phyloP scores from a whole-genome alignment of 1,140 invertebrate species.

The Andricus grossulariae region DNA sequence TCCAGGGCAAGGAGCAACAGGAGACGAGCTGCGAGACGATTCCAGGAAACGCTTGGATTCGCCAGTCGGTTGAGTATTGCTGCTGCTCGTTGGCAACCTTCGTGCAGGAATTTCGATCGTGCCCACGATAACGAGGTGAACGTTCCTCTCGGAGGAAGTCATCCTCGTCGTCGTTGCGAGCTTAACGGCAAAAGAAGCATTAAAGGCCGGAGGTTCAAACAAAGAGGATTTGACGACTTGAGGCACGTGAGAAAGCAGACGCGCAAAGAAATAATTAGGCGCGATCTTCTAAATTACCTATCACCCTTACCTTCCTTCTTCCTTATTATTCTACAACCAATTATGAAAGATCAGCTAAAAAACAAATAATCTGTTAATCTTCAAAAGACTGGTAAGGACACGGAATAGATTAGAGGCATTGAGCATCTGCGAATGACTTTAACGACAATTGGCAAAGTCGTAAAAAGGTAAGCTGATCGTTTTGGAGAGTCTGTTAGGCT shows the following conservation, averaged over 20 bases:
- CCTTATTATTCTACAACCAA: not conserved
- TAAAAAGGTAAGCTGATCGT: constrained; percentile 8
- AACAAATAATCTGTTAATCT: not conserved
- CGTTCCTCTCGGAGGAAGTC: constrained; percentile 32
- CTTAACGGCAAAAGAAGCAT: constrained; percentile 29
- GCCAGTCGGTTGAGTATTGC: constrained; percentile 3
- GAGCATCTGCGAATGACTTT: constrained; percentile 13
- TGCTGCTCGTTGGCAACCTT: constrained; percentile 30
- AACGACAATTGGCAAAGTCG: constrained; percentile 18
- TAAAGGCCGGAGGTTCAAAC: constrained; percentile 28
- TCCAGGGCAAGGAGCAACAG: constrained; percentile 14
- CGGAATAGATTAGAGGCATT: not conserved
- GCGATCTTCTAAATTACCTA: constrained; percentile 13
- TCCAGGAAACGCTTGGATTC: constrained; percentile 22
- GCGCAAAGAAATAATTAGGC: constrained; percentile 27
- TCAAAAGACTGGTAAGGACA: not conserved
- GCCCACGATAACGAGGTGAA: constrained; percentile 37
- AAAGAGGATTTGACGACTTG: constrained; percentile 29
- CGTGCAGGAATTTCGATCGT: constrained; percentile 39
- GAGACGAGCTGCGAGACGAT: constrained; percentile 5
- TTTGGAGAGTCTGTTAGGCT: not conserved
- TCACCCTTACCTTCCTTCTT: not conserved
- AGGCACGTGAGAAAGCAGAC: constrained; percentile 22
- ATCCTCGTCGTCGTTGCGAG: constrained; percentile 8
- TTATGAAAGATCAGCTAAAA: not conserved